Evolutionary conservation across 30 jellyfish, hydroid and myxozoan genomes (phyloP).

Genomic region (Mastigias papua): DNA sequence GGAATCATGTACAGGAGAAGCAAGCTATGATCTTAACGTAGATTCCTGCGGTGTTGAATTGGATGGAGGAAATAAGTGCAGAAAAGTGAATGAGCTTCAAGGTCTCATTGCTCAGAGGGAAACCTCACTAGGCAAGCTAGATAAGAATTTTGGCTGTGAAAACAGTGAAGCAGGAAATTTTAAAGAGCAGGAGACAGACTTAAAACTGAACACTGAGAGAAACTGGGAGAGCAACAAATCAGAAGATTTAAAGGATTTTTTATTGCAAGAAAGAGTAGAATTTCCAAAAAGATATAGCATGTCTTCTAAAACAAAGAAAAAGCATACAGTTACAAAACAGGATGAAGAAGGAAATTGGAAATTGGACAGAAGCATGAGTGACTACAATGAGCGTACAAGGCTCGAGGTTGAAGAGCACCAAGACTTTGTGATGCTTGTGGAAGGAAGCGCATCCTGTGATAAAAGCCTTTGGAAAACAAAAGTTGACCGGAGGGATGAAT

Average conservation of each 20-base stretch:
- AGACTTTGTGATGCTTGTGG: no score
- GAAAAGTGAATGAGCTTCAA: neutral
- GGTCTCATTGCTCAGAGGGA: neutral
- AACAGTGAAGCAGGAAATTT: neutral
- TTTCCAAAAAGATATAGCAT: neutral
- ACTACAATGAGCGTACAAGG: neutral
- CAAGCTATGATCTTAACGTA: neutral
- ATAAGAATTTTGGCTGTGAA: neutral
- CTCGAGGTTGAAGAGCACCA: no score
- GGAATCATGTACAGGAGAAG: constrained; percentile 13
- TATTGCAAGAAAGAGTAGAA: neutral
- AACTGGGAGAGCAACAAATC: neutral
- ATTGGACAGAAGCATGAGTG: neutral
- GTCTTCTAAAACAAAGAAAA: neutral
- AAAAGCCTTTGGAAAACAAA: neutral
- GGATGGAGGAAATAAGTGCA: no score
- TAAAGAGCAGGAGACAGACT: neutral
- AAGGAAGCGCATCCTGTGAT: neutral
- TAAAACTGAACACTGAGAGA: neutral
- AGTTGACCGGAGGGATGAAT: neutral
- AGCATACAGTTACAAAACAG: neutral
- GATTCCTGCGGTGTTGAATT: neutral
- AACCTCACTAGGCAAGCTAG: neutral
- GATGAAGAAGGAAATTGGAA: neutral
- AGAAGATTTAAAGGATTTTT: neutral